A percentile compares a stretch with the other conserved stretches of the same genome.
phyloP scores from a whole-genome alignment of 2,888 invertebrate genomes.

The Thumatha senex region DNA sequence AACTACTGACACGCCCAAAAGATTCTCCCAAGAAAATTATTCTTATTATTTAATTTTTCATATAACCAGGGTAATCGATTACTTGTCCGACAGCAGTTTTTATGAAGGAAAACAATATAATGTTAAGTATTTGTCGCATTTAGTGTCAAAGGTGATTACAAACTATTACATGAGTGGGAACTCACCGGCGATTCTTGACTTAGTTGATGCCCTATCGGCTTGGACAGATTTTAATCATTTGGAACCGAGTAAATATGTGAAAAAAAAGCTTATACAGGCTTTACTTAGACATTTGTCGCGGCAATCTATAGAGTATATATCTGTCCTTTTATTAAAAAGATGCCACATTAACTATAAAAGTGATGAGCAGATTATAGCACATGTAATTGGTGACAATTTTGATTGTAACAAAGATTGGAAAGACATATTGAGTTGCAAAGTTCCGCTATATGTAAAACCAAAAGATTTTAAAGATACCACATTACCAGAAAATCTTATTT shows the following conservation, averaged over 20 bases:
- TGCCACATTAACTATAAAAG: slow-evolving; percentile 69
- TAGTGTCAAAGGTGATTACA: slow-evolving; percentile 85
- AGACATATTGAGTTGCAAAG: slow-evolving; percentile 79
- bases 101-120: slow-evolving; percentile 56
- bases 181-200: slow-evolving; percentile 70
- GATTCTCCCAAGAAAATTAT: slow-evolving; percentile 84
- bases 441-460: slow-evolving; percentile 70
- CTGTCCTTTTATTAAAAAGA: slow-evolving; percentile 80
- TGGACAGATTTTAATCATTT: slow-evolving; percentile 60
- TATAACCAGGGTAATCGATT: slow-evolving; percentile 84
- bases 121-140: slow-evolving; percentile 72
- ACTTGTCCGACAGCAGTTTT: slow-evolving; percentile 74
- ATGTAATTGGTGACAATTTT: slow-evolving; percentile 78
- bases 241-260: slow-evolving; percentile 59
- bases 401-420: slow-evolving; percentile 85
- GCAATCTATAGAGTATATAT: slow-evolving; percentile 83
- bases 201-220: slow-evolving; percentile 81
- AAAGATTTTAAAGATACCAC: slow-evolving; percentile 83
- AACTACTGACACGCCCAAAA: slow-evolving; percentile 78
- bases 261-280: slow-evolving; percentile 71
- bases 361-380: slow-evolving; percentile 64
- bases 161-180: slow-evolving; percentile 78
- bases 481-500: slow-evolving; percentile 84
- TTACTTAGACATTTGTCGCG: slow-evolving; percentile 82
- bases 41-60: slow-evolving; percentile 84